Conservation (phyloP, 2,888 invertebrate species). For the Altica lythri region DNA sequence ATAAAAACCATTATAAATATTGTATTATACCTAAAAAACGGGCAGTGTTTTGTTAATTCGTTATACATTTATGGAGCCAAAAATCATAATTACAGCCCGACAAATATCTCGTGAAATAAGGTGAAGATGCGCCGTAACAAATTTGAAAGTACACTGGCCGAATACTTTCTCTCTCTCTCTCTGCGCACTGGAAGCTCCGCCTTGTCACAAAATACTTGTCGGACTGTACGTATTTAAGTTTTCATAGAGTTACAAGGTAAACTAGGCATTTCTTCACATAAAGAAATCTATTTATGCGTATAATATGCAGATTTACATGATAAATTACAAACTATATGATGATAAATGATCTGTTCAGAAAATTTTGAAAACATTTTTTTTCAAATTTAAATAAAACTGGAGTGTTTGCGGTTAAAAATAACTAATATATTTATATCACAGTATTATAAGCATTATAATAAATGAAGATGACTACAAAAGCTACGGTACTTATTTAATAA, state of each 20-base stretch:
- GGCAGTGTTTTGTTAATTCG: too few relatives aligned
- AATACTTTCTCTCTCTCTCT: too few relatives aligned
- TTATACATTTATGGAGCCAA: too few relatives aligned
- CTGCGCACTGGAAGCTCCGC: too few relatives aligned
- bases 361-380: conserved; percentile 16
- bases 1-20: too few relatives aligned
- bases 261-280: conserved; percentile 21
- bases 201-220: too few relatives aligned
- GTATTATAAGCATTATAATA: conserved; percentile 38
- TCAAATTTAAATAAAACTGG: conserved; percentile 17
- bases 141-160: too few relatives aligned
- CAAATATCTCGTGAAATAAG: too few relatives aligned
- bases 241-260: conserved; percentile 2
- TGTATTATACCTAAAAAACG: too few relatives aligned
- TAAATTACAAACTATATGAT: conserved; percentile 20
- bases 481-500: conserved; percentile 19
- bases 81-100: too few relatives aligned
- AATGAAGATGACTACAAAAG: conserved; percentile 17
- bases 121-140: too few relatives aligned
- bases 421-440: conserved; percentile 39
- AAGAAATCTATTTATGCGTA: conserved; percentile 27
- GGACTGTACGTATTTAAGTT: neutral
- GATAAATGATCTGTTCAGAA: conserved; percentile 10
- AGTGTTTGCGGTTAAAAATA: conserved; percentile 8
- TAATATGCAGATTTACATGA: conserved; percentile 17